These are phyloP conservation scores for Yponomeuta evonymella DNA, from an alignment of 2,888 invertebrate species.

Conservation along the genomic window DNA sequence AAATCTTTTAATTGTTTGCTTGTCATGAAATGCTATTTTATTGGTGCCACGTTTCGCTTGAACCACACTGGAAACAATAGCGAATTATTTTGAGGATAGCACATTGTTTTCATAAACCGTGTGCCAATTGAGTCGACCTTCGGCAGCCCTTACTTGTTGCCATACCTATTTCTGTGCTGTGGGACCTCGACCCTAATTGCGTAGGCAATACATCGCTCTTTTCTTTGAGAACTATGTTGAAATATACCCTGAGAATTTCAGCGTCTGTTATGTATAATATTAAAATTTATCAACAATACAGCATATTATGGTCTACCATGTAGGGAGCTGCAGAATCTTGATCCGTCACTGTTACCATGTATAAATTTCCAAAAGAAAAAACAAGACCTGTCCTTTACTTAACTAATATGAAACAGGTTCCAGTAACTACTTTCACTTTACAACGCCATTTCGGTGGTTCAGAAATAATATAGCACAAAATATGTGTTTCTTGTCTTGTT, in stretches of 20 bases:
- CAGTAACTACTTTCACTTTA: neutral
- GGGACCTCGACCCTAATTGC: conserved; percentile 6
- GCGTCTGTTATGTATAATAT: neutral
- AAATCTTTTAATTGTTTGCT: neutral
- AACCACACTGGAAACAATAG: conserved; percentile 32
- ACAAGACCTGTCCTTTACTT: conserved; percentile 8
- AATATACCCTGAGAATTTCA: neutral
- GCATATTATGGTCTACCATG: neutral
- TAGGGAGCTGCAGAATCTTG: conserved; percentile 2
- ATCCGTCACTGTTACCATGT: neutral
- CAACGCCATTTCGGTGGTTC: neutral
- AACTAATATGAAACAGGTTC: conserved; percentile 9
- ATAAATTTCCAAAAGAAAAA: conserved; percentile 15
- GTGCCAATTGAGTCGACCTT: conserved; percentile 29
- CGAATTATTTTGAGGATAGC: conserved; percentile 49
- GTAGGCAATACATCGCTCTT: neutral
- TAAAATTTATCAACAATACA: neutral
- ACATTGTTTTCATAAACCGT: conserved; percentile 42
- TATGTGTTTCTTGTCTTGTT: neutral
- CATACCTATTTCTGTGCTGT: neutral
- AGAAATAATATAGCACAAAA: neutral
- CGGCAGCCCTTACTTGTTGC: conserved; percentile 11
- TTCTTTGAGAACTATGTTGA: neutral
- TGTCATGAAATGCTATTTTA: neutral
- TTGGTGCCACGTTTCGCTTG: neutral